Evolutionary conservation across 2,888 invertebrate species (phyloP).

Genomic region (Ophion costatus): DNA sequence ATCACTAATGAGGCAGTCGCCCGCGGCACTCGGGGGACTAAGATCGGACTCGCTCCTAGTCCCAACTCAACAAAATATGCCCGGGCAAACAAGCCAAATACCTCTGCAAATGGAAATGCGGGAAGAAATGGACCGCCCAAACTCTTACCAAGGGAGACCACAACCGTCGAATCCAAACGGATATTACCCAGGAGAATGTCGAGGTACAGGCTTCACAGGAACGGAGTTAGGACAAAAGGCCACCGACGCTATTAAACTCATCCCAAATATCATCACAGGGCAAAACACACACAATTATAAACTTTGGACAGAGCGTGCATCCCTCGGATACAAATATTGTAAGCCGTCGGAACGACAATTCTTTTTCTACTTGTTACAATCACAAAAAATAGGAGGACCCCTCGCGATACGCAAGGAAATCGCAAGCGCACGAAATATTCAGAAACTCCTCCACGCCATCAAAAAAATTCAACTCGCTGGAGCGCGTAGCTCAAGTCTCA

Average conservation of each 20-base stretch:
- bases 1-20: too few relatives aligned
- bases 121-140: slow-evolving; percentile 1
- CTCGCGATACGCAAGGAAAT: slow-evolving; percentile 30
- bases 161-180: slow-evolving; percentile 21
- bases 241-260: slow-evolving; percentile 24
- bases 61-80: too few relatives aligned
- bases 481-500: slow-evolving; percentile 37
- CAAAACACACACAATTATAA: slow-evolving; percentile 24
- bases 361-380: slow-evolving; percentile 12
- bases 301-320: slow-evolving; percentile 20
- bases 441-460: not conserved
- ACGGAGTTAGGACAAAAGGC: slow-evolving; percentile 21
- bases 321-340: slow-evolving; percentile 11
- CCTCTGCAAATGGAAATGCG: not conserved
- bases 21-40: too few relatives aligned
- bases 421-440: slow-evolving; percentile 20
- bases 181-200: slow-evolving; percentile 29
- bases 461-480: slow-evolving; percentile 4
- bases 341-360: not conserved
- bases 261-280: slow-evolving; percentile 21
- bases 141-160: slow-evolving; percentile 14
- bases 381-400: slow-evolving; percentile 16
- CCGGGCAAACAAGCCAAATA: not conserved
- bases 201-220: slow-evolving; percentile 6
- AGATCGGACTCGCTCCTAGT: too few relatives aligned